A percentile compares a stretch with the other conserved stretches of the same genome.
Evolutionary conservation across 2,113 vertebrate genomes (phyloP).

Genomic region (Xiphophorus maculatus): DNA sequence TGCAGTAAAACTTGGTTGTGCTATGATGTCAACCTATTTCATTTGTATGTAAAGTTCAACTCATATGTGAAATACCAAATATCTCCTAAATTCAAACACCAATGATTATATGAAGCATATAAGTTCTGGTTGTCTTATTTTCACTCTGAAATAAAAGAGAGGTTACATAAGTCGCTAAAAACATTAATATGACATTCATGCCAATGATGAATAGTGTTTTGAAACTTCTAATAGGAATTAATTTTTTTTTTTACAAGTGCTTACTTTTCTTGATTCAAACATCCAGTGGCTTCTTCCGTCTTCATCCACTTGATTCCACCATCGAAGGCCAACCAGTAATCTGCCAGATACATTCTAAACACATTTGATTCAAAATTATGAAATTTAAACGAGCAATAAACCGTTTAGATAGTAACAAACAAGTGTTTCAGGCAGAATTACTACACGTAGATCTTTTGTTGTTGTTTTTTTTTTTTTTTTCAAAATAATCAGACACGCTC

Average conservation of each 20-base stretch:
- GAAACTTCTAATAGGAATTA: not conserved
- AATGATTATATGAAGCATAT: no score
- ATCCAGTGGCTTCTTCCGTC: constrained; percentile 93
- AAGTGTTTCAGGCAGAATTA: no score
- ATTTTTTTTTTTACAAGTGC: not conserved
- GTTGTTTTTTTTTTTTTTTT: no score
- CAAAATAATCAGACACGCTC: not conserved
- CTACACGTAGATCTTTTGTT: not conserved
- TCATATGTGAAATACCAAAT: no score
- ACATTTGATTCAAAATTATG: not conserved
- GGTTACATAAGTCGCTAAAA: no score
- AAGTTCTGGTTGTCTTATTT: no score
- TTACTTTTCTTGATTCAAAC: constrained; percentile 92
- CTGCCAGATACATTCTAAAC: constrained; percentile 92
- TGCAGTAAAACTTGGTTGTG: no score
- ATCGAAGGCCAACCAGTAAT: constrained; percentile 92
- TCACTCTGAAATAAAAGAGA: no score
- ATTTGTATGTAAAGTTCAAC: not conserved
- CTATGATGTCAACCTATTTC: no score
- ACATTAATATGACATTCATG: no score
- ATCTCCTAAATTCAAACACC: no score
- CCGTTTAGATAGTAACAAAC: not conserved
- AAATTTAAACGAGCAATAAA: not conserved
- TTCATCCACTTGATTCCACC: constrained; percentile 97
- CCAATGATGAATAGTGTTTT: no score